phyloP scores from a whole-genome alignment of 2,797 vertebrate genomes.

The Cercopithecus neglectus region DNA sequence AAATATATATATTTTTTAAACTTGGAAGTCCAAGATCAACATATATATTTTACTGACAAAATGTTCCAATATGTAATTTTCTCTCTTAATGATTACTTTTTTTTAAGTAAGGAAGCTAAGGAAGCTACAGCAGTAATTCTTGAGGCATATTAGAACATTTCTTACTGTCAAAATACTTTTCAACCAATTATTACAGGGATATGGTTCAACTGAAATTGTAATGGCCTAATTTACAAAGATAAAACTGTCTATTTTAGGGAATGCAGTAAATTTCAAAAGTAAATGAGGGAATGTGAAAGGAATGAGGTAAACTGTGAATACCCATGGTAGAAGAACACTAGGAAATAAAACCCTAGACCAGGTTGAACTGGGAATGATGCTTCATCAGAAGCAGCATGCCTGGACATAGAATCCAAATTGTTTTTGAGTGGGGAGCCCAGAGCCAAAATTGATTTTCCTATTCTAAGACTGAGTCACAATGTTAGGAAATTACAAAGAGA shows the following conservation, averaged over 20 bases:
- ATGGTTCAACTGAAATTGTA: background rate
- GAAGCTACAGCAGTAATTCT: background rate
- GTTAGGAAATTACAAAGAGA: background rate
- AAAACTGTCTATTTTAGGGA: background rate
- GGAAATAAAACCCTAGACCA: background rate
- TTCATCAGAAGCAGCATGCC: background rate
- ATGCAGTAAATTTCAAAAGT: background rate
- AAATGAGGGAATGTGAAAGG: background rate
- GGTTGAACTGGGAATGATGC: background rate
- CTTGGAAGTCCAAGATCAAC: background rate
- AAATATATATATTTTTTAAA: background rate
- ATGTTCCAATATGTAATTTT: background rate
- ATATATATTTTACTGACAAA: slow-evolving; percentile 27
- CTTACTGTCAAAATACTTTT: background rate
- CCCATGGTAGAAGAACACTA: background rate
- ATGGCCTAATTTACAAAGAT: slow-evolving; percentile 2
- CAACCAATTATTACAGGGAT: background rate
- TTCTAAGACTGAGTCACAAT: background rate
- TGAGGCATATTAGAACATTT: background rate
- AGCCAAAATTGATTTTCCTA: background rate
- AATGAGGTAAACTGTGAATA: background rate
- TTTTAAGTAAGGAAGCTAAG: background rate
- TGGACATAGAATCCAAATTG: background rate
- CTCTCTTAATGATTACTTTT: slow-evolving; percentile 5
- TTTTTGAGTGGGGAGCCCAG: background rate